Conservation (phyloP, 1,140 invertebrate species). For the Tenebrio molitor region DNA sequence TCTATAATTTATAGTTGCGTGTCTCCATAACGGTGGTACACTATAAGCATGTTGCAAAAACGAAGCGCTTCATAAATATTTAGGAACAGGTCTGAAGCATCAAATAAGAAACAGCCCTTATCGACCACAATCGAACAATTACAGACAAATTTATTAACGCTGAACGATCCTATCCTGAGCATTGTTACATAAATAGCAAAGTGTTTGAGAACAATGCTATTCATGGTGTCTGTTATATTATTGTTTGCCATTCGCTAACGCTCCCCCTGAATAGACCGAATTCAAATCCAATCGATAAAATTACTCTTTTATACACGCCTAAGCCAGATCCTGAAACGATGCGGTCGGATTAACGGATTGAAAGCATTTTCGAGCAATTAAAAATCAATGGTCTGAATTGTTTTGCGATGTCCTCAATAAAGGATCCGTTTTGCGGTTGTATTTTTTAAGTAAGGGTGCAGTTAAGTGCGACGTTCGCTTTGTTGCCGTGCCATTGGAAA, state of each 20-base stretch:
- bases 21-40: neutral
- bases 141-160: slow-evolving; percentile 33
- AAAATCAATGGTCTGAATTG: slow-evolving; percentile 34
- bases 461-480: neutral
- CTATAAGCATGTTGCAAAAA: slow-evolving; percentile 17
- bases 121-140: slow-evolving; percentile 23
- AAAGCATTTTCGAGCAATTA: slow-evolving; percentile 35
- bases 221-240: slow-evolving; percentile 38
- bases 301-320: slow-evolving; percentile 36
- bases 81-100: neutral
- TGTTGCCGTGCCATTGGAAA: no score
- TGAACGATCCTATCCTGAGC: slow-evolving; percentile 30
- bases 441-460: neutral
- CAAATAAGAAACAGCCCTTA: slow-evolving; percentile 9
- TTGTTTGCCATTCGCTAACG: slow-evolving; percentile 37
- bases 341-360: slow-evolving; percentile 30
- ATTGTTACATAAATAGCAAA: slow-evolving; percentile 39
- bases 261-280: slow-evolving; percentile 29
- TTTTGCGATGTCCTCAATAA: neutral
- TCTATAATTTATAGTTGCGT: slow-evolving; percentile 2
- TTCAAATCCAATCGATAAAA: slow-evolving; percentile 40
- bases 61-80: slow-evolving; percentile 23
- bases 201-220: slow-evolving; percentile 39
- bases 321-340: slow-evolving; percentile 28
- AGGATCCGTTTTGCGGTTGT: neutral